These are phyloP conservation scores for Gymnopithys bicolor DNA, from an alignment of 2,797 vertebrate species.

Conservation along the genomic window DNA sequence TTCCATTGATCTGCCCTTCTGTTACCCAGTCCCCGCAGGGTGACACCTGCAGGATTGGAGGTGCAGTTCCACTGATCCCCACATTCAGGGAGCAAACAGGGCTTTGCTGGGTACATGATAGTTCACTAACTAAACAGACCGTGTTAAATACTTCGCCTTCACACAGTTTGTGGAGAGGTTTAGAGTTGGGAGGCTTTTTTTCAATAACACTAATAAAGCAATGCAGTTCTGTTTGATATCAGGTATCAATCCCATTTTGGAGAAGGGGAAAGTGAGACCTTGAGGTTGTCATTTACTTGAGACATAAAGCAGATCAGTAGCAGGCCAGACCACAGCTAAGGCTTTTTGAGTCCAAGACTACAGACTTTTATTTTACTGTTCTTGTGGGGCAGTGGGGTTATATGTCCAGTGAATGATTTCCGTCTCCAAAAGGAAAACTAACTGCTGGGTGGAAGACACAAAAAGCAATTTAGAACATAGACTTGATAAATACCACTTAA, in stretches of 20 bases:
- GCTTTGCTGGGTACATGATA: background rate
- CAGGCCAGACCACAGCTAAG: background rate
- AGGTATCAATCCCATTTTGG: background rate
- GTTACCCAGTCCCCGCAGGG: background rate
- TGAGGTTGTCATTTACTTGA: background rate
- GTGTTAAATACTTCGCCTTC: accelerated
- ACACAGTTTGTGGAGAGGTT: background rate
- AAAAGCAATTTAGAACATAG: background rate
- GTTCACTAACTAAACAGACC: background rate
- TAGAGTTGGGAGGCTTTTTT: background rate
- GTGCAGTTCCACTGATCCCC: background rate
- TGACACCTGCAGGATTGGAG: background rate
- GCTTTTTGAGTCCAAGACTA: background rate
- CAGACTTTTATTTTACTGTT: background rate
- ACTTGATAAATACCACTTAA: background rate
- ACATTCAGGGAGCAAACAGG: accelerated
- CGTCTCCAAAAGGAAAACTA: background rate
- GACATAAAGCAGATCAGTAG: background rate
- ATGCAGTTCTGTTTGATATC: background rate
- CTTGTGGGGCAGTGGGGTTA: background rate
- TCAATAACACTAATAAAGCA: background rate
- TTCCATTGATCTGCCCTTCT: background rate
- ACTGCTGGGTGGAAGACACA: background rate
- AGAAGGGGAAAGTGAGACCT: background rate
- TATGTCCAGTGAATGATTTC: background rate